Percentiles rank a stretch among this genome's conserved stretches.
phyloP scores from a whole-genome alignment of 2,888 invertebrate species.

The Eilema griseolum region DNA sequence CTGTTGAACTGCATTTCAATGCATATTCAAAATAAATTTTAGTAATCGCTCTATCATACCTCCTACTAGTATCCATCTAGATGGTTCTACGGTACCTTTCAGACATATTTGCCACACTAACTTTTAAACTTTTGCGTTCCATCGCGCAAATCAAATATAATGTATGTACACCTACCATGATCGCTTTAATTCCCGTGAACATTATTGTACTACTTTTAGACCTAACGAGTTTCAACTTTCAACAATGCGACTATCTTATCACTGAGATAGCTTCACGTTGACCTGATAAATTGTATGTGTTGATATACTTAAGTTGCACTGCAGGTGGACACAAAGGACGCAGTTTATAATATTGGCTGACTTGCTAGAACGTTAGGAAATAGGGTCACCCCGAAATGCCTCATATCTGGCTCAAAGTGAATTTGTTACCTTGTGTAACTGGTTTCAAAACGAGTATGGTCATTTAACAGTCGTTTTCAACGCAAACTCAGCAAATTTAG shows the following conservation, averaged over 20 bases:
- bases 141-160: no score
- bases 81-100: not conserved
- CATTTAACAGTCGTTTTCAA: slow-evolving; percentile 30
- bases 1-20: slow-evolving; percentile 17
- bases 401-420: slow-evolving; percentile 16
- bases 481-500: slow-evolving; percentile 51
- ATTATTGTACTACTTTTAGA: slow-evolving; percentile 13
- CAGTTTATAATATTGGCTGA: slow-evolving; percentile 6
- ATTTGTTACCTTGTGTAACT: slow-evolving; percentile 29
- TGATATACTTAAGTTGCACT: slow-evolving; percentile 27
- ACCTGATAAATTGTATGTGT: slow-evolving; percentile 28
- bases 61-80: not conserved
- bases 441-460: slow-evolving; percentile 37
- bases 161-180: no score
- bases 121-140: no score
- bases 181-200: no score
- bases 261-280: slow-evolving; percentile 34
- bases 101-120: not conserved
- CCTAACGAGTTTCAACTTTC: slow-evolving; percentile 25
- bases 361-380: slow-evolving; percentile 11
- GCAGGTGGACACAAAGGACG: slow-evolving; percentile 15
- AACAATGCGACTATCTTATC: slow-evolving; percentile 29
- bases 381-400: slow-evolving; percentile 18
- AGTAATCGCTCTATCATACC: not conserved
- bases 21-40: not conserved